These are phyloP conservation scores for Podotricha telesiphe DNA, from an alignment of 2,888 invertebrate species.

Conservation along the genomic window DNA sequence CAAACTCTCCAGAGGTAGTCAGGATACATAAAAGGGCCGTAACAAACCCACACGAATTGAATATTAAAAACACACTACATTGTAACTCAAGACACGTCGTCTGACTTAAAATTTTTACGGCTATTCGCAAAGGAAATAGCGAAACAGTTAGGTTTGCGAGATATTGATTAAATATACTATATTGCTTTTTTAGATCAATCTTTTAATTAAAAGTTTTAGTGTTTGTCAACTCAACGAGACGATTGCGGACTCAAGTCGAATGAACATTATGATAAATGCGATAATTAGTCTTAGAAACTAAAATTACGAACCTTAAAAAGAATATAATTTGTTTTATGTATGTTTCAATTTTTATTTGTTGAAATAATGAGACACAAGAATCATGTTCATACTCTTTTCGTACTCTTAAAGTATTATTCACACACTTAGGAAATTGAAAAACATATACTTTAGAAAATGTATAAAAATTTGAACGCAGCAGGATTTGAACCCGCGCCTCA, in stretches of 20 bases:
- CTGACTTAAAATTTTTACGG: constrained; percentile 69
- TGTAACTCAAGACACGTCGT: constrained; percentile 61
- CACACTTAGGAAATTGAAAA: no score
- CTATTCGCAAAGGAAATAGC: constrained; percentile 71
- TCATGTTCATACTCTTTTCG: no score
- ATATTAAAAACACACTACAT: constrained; percentile 47
- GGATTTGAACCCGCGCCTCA: no score
- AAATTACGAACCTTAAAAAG: no score
- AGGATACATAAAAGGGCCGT: constrained; percentile 48
- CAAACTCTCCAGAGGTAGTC: constrained; percentile 36
- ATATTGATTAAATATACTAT: constrained; percentile 45
- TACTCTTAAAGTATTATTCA: no score
- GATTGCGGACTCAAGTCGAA: neutral
- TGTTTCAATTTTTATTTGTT: no score
- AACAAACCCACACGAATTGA: constrained; percentile 44
- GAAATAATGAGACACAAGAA: no score
- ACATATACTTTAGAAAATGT: no score
- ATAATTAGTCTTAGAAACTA: neutral
- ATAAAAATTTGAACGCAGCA: no score
- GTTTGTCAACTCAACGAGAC: neutral
- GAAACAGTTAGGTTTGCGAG: constrained; percentile 66
- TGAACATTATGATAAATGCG: neutral
- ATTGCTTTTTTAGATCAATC: neutral
- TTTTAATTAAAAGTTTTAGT: neutral
- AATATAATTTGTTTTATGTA: no score